These are phyloP conservation scores for Heliconius melpomene DNA, from an alignment of 1,140 invertebrate genomes.

Conservation along the genomic window DNA sequence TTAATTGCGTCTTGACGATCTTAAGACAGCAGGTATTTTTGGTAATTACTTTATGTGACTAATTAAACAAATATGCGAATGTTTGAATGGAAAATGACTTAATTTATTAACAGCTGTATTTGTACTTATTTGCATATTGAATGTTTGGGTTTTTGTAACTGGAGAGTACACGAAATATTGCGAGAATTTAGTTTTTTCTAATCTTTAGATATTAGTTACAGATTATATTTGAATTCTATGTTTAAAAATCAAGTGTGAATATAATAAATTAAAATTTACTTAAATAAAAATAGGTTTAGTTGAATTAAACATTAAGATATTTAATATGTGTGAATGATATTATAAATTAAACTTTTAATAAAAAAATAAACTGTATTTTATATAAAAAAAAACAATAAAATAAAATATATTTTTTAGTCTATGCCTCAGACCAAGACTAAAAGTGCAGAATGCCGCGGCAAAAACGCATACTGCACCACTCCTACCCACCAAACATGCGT, in stretches of 20 bases:
- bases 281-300: no score
- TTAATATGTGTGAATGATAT: no score
- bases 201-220: no score
- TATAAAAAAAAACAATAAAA: neutral
- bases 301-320: no score
- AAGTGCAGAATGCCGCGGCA: slow-evolving; percentile 65
- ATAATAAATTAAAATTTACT: no score
- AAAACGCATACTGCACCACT: slow-evolving; percentile 77
- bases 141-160: neutral
- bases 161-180: neutral
- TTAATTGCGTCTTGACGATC: no score
- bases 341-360: no score
- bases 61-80: neutral
- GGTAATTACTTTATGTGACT: neutral
- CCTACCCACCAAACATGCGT: slow-evolving; percentile 55
- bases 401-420: slow-evolving; percentile 17
- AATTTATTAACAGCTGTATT: slow-evolving; percentile 5
- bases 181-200: no score
- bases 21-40: neutral
- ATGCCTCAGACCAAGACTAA: slow-evolving; percentile 45
- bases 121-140: neutral
- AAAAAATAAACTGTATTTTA: neutral
- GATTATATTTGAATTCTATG: no score
- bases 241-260: no score
- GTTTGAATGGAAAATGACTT: neutral